phyloP scores from a whole-genome alignment of 2,797 vertebrate species.

The Karalla daura region DNA sequence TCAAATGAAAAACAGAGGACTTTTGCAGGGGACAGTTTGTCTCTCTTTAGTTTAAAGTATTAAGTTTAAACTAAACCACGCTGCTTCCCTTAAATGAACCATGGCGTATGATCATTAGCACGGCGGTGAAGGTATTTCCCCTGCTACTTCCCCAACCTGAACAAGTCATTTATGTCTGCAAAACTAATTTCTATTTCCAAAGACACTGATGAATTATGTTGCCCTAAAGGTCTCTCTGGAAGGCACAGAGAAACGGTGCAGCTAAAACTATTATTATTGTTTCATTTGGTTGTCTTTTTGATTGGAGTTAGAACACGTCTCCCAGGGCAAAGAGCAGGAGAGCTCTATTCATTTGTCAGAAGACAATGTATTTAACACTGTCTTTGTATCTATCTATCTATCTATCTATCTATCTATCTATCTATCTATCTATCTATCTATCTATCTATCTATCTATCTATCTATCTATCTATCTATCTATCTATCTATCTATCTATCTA shows the following conservation, averaged over 20 bases:
- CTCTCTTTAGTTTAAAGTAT: too few species aligned
- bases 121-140: too few species aligned
- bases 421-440: not conserved
- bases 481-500: conserved; percentile 3
- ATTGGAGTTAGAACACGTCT: not conserved
- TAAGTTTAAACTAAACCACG: too few species aligned
- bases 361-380: too few species aligned
- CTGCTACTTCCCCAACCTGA: not conserved
- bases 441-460: not conserved
- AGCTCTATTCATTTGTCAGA: not conserved
- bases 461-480: conserved; percentile 6
- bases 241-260: not conserved
- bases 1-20: too few species aligned
- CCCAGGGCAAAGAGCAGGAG: too few species aligned
- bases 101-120: too few species aligned
- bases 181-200: not conserved
- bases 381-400: too few species aligned
- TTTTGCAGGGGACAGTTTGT: too few species aligned
- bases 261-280: not conserved
- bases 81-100: too few species aligned
- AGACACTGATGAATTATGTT: too few species aligned
- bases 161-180: not conserved
- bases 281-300: not conserved
- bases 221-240: not conserved
- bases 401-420: too few species aligned